Evolutionary conservation across 2,113 vertebrate genomes (phyloP).

Genomic region (Grantiella picta): DNA sequence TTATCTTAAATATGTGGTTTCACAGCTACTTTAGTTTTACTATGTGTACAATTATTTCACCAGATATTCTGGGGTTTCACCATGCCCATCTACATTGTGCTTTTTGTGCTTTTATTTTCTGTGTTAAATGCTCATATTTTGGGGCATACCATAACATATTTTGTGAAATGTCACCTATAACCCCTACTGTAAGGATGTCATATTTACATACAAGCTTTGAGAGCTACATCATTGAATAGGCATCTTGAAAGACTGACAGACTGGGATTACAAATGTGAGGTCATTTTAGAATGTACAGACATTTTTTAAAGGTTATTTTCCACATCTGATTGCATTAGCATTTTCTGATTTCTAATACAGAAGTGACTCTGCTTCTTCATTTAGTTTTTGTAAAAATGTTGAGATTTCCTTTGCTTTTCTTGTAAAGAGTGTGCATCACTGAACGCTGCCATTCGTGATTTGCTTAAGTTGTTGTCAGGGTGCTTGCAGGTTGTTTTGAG

Average conservation of each 20-base stretch:
- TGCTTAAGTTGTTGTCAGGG: neutral
- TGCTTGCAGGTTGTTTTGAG: neutral
- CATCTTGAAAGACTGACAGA: neutral
- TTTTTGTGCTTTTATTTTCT: neutral
- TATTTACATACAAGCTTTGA: accelerated
- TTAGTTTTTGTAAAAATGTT: neutral
- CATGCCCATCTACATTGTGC: neutral
- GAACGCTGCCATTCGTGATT: neutral
- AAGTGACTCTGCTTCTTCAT: neutral
- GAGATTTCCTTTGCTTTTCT: neutral
- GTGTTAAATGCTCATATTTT: neutral
- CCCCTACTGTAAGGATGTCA: neutral
- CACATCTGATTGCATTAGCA: neutral
- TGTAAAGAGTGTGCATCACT: neutral
- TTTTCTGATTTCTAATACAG: neutral
- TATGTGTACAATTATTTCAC: neutral
- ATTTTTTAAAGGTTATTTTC: neutral
- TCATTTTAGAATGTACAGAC: neutral
- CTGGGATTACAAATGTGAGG: neutral
- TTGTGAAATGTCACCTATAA: neutral
- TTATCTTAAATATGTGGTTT: neutral
- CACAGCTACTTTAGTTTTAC: neutral
- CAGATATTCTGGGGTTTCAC: neutral
- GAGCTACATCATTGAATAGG: neutral
- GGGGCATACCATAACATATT: neutral